Evolutionary conservation across 2,113 vertebrate species (phyloP).

Genomic region (Grammomys dolichurus): DNA sequence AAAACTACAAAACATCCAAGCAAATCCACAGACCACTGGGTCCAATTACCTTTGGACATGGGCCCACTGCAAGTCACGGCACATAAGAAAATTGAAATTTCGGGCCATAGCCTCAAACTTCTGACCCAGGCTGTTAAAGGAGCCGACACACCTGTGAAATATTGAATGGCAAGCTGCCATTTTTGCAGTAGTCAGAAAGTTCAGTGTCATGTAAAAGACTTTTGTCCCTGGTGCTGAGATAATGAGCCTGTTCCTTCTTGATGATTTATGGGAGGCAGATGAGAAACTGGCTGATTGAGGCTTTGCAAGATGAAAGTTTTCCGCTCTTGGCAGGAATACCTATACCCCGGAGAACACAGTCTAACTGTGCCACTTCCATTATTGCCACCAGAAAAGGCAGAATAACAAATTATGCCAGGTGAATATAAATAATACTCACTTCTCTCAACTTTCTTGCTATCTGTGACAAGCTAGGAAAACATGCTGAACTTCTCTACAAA

Average conservation of each 20-base stretch:
- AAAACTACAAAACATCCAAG: slow-evolving; percentile 59
- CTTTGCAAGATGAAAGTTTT: slow-evolving; percentile 80
- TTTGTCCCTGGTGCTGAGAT: slow-evolving; percentile 79
- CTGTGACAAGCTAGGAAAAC: slow-evolving; percentile 8
- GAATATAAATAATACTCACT: slow-evolving; percentile 77
- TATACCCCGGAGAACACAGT: slow-evolving; percentile 61
- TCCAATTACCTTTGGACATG: slow-evolving; percentile 59
- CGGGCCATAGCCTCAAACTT: slow-evolving; percentile 48
- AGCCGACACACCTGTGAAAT: slow-evolving; percentile 68
- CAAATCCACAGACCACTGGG: slow-evolving; percentile 39
- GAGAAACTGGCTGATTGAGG: slow-evolving; percentile 79
- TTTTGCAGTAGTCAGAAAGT: slow-evolving; percentile 75
- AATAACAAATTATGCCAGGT: slow-evolving; percentile 74
- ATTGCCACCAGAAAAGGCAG: slow-evolving; percentile 60
- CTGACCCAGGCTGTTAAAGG: slow-evolving; percentile 63
- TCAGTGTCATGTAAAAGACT: slow-evolving; percentile 83
- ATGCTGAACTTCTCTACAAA: slow-evolving; percentile 39
- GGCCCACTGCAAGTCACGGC: slow-evolving; percentile 55
- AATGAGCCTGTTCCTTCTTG: slow-evolving; percentile 81
- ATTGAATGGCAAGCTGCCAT: slow-evolving; percentile 61
- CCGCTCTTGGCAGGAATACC: slow-evolving; percentile 72
- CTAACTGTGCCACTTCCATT: slow-evolving; percentile 73
- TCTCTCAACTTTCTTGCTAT: slow-evolving; percentile 57
- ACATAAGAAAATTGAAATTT: slow-evolving; percentile 67
- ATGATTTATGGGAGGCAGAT: slow-evolving; percentile 82